These are phyloP conservation scores for Hephaestus fuliginosus DNA, from an alignment of 2,797 vertebrate genomes.

Conservation along the genomic window DNA sequence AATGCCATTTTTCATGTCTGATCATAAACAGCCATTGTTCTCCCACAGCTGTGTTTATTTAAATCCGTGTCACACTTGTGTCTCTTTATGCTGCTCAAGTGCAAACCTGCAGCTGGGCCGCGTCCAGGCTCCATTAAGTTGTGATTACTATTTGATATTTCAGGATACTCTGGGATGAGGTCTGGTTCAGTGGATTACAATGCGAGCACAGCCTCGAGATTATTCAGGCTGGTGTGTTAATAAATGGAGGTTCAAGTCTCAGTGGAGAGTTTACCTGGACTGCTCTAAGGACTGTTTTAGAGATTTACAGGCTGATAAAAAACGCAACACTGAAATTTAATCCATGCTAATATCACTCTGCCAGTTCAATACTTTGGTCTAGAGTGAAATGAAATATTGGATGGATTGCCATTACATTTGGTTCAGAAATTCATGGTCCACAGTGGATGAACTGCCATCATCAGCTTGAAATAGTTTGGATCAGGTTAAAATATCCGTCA, in stretches of 20 bases:
- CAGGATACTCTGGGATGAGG: slow-evolving; percentile 19
- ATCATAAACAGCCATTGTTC: slow-evolving; percentile 71
- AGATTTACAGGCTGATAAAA: not conserved
- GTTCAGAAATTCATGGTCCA: not conserved
- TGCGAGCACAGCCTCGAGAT: slow-evolving; percentile 4
- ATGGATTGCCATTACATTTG: not conserved
- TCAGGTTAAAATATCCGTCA: not conserved
- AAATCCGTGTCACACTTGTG: slow-evolving; percentile 48
- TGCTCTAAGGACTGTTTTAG: not conserved
- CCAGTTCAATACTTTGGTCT: not conserved
- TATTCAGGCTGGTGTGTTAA: slow-evolving; percentile 7
- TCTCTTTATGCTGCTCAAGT: slow-evolving; percentile 38
- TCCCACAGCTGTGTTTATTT: slow-evolving; percentile 71
- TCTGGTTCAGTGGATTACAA: slow-evolving; percentile 16
- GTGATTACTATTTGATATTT: slow-evolving; percentile 36
- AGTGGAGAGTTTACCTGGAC: not conserved
- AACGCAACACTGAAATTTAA: not conserved
- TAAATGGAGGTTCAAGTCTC: slow-evolving; percentile 16
- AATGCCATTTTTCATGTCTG: slow-evolving; percentile 46
- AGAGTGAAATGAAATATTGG: not conserved
- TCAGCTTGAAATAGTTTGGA: not conserved
- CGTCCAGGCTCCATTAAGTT: slow-evolving; percentile 27
- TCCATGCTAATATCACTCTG: too few species aligned
- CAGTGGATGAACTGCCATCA: not conserved
- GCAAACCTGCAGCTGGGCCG: slow-evolving; percentile 49